Base-by-base conservation (phyloP, 2,113 vertebrate species). In the Seriola aureovittata region DNA sequence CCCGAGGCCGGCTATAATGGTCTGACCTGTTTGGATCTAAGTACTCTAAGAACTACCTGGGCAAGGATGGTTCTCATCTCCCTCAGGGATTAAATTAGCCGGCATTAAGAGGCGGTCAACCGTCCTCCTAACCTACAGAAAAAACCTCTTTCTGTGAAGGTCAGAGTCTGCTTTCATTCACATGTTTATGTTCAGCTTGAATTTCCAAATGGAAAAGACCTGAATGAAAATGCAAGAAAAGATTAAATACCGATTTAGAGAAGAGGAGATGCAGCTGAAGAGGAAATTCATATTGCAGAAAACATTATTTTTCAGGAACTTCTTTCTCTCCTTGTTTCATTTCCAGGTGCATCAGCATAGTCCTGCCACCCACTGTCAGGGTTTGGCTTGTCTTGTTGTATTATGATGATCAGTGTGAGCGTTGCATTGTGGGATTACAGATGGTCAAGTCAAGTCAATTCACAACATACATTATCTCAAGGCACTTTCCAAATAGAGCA, bases 11-110 rank as follows among this genome's bases (percentile, higher is more conserved):
- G 48, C 32, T 66, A 50, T 14, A 60, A 36, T 16, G 8, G 21
- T 59, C 40, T 81, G 78, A 85, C 64, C 65, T 73, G 42, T 42
- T 82, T 48, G 82, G 78, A 75, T 75, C 79, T 71, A 40, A 55
- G 21, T 34, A 44, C 44, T 7, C 8, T 5, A 14, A 32, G 40
- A 32, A 10, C 42, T 55, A 29, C 65, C 58, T 23, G 38, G 38
- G 38, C 38, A 38, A 1, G 38, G 38, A 38, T 1, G 8, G 3
- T 16, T 57, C 58, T 70, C 1, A 3, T 34, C 16, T 64, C 14
- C 10, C 21, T 50, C 29, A 10, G 44, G 32, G 25, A 66, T 70
- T 75, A n/a, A 46, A 50, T 40, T 23, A 71, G 29, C 12, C 23
- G 2, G 5, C 4, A 40, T 57, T 69, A 48, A 17, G 29, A 65